Evolutionary conservation across 2,888 invertebrate species (phyloP).

Genomic region (Tupiocoris notatus): DNA sequence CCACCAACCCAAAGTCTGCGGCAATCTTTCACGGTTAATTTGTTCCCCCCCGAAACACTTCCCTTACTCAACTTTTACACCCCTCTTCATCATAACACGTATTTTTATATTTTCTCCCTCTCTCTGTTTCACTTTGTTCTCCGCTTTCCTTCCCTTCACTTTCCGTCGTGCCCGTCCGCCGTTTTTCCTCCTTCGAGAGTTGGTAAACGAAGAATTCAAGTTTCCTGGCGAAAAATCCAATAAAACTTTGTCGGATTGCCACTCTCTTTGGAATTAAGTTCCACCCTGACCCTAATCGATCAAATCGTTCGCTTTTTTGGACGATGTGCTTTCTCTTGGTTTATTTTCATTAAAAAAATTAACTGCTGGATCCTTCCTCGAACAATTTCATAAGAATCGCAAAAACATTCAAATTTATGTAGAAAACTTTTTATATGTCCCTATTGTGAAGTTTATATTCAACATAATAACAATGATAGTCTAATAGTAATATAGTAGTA

Average conservation of each 20-base stretch:
- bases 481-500: too few species aligned
- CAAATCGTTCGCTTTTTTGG: conserved; percentile 26
- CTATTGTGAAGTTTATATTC: too few species aligned
- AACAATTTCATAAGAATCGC: too few species aligned
- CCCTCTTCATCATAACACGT: not conserved
- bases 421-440: too few species aligned
- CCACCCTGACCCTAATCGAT: conserved; percentile 28
- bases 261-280: conserved; percentile 16
- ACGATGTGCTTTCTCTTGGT: not conserved
- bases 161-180: conserved; percentile 20
- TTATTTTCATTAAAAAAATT: too few species aligned
- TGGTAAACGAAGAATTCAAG: conserved; percentile 31
- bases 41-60: not conserved
- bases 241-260: conserved; percentile 37
- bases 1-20: conserved; percentile 13
- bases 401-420: too few species aligned
- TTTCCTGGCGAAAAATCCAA: conserved; percentile 28
- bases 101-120: conserved; percentile 13
- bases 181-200: conserved; percentile 14
- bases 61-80: not conserved
- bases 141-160: conserved; percentile 28
- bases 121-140: not conserved
- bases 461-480: too few species aligned
- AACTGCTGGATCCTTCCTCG: too few species aligned
- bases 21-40: conserved; percentile 39